Evolutionary conservation across 2,797 vertebrate species (phyloP).

Genomic region (Champsocephalus gunnari): DNA sequence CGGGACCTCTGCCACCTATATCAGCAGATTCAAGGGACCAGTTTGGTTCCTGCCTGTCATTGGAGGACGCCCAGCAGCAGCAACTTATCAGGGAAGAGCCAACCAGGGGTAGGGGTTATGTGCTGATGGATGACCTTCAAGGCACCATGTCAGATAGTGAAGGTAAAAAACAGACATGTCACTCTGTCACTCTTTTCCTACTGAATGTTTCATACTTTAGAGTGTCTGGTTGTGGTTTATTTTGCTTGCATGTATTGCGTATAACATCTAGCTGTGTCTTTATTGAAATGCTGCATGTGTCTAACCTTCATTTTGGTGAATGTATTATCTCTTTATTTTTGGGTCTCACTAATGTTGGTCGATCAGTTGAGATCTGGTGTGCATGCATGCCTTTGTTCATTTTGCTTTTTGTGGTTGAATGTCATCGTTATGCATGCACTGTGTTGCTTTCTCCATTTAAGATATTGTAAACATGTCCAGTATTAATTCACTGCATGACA

Average conservation of each 20-base stretch:
- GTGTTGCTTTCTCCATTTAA: conserved; percentile 44
- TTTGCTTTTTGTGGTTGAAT: conserved; percentile 53
- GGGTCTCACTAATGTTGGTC: conserved; percentile 32
- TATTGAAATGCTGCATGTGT: conserved; percentile 62
- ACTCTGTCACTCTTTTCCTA: conserved; percentile 66
- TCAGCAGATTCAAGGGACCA: conserved; percentile 98
- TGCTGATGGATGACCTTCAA: conserved; percentile 98
- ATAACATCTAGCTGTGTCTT: conserved; percentile 38
- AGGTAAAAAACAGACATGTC: conserved; percentile 90
- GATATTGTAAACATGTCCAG: conserved; percentile 40
- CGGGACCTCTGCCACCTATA: conserved; percentile 97
- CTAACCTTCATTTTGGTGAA: conserved; percentile 39
- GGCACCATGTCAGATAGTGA: conserved; percentile 99
- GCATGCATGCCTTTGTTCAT: conserved; percentile 56
- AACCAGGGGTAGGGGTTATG: conserved; percentile 92
- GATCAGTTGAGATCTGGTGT: conserved; percentile 34
- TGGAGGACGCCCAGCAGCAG: conserved; percentile 94
- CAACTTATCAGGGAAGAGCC: conserved; percentile 98
- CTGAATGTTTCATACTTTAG: conserved; percentile 80
- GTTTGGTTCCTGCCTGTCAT: conserved; percentile 97
- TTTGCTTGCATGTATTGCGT: conserved; percentile 84
- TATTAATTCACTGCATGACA: conserved; percentile 37
- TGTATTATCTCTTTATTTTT: conserved; percentile 46
- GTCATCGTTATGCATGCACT: conserved; percentile 65
- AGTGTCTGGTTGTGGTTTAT: conserved; percentile 69